Evolutionary conservation across 2,888 invertebrate species (phyloP), one percentile per base, ranked within the genome.

Genomic region (Halocaridina rubra): DNA sequence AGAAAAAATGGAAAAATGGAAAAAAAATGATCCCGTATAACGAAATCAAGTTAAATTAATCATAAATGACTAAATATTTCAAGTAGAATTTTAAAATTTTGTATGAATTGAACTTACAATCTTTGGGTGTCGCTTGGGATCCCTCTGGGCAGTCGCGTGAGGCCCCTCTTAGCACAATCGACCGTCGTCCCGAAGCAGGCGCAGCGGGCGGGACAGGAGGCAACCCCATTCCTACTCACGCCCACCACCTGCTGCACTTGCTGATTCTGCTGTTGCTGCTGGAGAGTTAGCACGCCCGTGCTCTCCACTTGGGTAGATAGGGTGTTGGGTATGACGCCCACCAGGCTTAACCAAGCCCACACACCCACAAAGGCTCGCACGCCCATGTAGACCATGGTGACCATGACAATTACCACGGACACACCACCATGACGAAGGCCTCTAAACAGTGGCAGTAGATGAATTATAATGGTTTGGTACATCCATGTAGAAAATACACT

Each of bases 161-260:
- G 76, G 19, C 86, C 88, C 24, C 88, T 61, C 39, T 81, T 81
- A 46, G 88, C 88, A 64, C 88, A 88, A 74, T 88, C 88, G 7
- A 88, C 88, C 19, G 88, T 88, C 27, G 86, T 85, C 16, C 88
- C 88, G 76, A 88, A 86, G 78, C 88, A 88, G 64, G 88, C 86
- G 53, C 88, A 88, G 33, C 88, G 82, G 75, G 88, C 85, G 13
- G 88, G 88, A 61, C 88, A 88, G 3, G 67, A 80, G 5, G 77
- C 69, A 19, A 67, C 64, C 33, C 59, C 77, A 19, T 53, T 53
- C 53, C 53, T 53, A 4, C 53, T 53, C 39, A 77, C 82, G 57
- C 74, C 75, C 13, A 22, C 78, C 19, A 78, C 57, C 13, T 22
- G 53, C n/a, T n/a, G n/a, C n/a, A n/a, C n/a, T n/a, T n/a, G n/a